phyloP scores from a whole-genome alignment of 2,888 invertebrate species.

The Ophion costatus region DNA sequence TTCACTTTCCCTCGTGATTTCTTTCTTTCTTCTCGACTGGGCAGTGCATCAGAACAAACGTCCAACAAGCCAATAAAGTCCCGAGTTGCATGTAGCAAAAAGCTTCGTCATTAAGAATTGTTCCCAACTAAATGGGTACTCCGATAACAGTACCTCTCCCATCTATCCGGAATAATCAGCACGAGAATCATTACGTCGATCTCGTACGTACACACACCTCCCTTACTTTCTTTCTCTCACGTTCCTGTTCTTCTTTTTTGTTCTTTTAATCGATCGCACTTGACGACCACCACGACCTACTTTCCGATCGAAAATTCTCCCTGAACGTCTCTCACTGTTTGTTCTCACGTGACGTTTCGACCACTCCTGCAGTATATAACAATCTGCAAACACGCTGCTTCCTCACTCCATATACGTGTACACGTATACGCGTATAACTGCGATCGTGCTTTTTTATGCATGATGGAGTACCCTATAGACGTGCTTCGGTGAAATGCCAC shows the following conservation, averaged over 20 bases:
- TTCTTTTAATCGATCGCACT: constrained; percentile 63
- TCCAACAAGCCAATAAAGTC: not conserved
- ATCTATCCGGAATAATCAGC: constrained; percentile 35
- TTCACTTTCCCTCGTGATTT: too few species aligned
- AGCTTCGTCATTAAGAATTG: constrained; percentile 6
- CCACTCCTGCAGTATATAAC: constrained; percentile 61
- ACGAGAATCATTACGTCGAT: constrained; percentile 36
- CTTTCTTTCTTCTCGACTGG: not conserved
- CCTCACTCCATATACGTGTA: constrained; percentile 50
- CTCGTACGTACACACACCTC: constrained; percentile 26
- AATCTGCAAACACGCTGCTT: constrained; percentile 56
- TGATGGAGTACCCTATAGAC: constrained; percentile 31
- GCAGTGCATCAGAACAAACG: not conserved
- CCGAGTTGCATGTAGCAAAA: not conserved
- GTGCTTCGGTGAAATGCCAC: constrained; percentile 20
- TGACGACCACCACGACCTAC: constrained; percentile 56
- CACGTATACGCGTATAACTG: constrained; percentile 6
- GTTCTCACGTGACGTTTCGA: constrained; percentile 64
- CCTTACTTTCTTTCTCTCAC: constrained; percentile 3
- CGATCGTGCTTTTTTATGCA: constrained; percentile 23
- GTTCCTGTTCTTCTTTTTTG: not conserved
- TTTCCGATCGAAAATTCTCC: constrained; percentile 64
- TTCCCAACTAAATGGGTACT: constrained; percentile 12
- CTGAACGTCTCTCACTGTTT: constrained; percentile 59
- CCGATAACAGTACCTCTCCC: constrained; percentile 20